Evolutionary conservation across 2,888 invertebrate genomes (phyloP).

Genomic region (Smittia sp.): DNA sequence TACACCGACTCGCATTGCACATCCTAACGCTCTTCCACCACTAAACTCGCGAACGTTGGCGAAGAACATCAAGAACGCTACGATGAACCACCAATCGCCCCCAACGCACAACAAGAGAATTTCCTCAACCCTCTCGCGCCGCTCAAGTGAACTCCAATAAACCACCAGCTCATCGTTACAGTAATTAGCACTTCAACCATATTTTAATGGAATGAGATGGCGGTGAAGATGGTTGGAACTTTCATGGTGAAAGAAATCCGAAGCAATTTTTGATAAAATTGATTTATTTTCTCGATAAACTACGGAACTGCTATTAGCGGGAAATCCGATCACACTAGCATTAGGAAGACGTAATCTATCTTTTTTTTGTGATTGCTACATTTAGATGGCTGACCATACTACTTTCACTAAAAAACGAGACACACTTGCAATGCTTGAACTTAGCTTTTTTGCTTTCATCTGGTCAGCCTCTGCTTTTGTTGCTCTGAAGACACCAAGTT

Average conservation of each 20-base stretch:
- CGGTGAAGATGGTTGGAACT: neutral
- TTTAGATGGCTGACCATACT: too few species aligned
- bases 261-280: neutral
- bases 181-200: neutral
- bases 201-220: neutral
- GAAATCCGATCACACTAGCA: neutral
- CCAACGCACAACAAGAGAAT: constrained; percentile 29
- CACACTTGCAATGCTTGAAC: too few species aligned
- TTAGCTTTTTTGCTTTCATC: too few species aligned
- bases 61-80: constrained; percentile 38
- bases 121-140: constrained; percentile 24
- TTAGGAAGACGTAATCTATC: neutral
- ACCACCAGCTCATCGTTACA: neutral
- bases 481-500: neutral
- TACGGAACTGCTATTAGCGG: neutral
- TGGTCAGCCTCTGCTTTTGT: neutral
- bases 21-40: constrained; percentile 69
- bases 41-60: constrained; percentile 57
- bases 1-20: constrained; percentile 76
- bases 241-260: neutral
- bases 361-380: neutral
- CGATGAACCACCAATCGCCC: constrained; percentile 32
- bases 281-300: neutral
- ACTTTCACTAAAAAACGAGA: too few species aligned
- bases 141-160: constrained; percentile 35